These are phyloP conservation scores for Babylonia areolata DNA, from an alignment of 1,140 invertebrate species.

Conservation along the genomic window DNA sequence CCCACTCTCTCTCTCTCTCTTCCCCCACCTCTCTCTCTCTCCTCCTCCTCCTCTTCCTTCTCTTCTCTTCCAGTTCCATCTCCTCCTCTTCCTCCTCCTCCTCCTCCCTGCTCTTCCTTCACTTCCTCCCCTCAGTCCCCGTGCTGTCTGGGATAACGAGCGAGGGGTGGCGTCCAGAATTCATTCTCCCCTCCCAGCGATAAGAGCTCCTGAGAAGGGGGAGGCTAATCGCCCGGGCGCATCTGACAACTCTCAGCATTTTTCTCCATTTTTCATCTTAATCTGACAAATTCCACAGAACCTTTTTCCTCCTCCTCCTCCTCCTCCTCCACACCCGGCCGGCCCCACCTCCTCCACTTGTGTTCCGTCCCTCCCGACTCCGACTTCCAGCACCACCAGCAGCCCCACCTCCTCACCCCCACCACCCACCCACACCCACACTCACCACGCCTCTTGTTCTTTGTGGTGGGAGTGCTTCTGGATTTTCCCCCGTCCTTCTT, in stretches of 20 bases:
- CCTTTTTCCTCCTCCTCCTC: slow-evolving; percentile 11
- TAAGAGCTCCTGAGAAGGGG: slow-evolving; percentile 38
- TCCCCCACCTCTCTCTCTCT: no score
- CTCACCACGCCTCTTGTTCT: no score
- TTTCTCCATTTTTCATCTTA: slow-evolving; percentile 42
- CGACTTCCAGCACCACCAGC: no score
- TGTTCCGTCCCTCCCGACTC: no score
- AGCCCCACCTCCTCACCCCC: no score
- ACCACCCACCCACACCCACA: no score
- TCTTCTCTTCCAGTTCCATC: neutral
- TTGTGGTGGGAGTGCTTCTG: no score
- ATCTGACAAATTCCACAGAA: slow-evolving; percentile 41
- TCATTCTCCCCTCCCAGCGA: slow-evolving; percentile 32
- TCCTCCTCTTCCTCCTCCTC: neutral
- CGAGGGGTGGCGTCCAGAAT: slow-evolving; percentile 32
- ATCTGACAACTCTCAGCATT: slow-evolving; percentile 39
- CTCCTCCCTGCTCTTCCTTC: neutral
- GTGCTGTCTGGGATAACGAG: slow-evolving; percentile 22
- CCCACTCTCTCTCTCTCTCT: neutral
- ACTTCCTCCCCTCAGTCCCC: neutral
- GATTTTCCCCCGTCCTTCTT: no score
- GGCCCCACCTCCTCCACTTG: no score
- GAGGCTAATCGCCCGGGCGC: slow-evolving; percentile 36
- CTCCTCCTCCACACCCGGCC: no score
- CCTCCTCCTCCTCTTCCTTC: neutral